Evolutionary conservation across 2,888 invertebrate genomes (phyloP), one percentile per base, ranked within the genome.

Genomic region (Ophonus ardosiacus): DNA sequence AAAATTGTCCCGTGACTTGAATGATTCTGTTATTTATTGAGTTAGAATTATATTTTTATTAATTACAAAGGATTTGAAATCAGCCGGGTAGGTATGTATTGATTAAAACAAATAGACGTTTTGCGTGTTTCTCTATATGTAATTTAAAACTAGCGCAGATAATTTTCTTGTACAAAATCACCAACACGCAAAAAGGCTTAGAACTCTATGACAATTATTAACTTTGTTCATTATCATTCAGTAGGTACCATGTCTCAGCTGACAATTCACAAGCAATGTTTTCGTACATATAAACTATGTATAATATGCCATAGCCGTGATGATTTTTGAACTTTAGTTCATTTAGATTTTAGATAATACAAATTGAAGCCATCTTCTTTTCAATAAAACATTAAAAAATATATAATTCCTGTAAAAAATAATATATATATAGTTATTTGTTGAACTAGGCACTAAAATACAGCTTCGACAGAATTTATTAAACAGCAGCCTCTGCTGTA

Each of bases 191-290:
- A 68, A 38, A 68, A 38, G 65, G 13, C 38, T 31, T 31, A n/a
- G 38, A 68, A 68, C 68, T 38, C 68, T 38, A 68, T 68, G 68
- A 68, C 68, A 68, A 68, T 68, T 68, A 68, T n/a, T 68, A 68
- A 68, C 68, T 68, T 68, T 24, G 24, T 68, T 31, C 38, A 68
- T 68, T 68, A 68, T 68, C 24, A 68, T 68, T 68, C 65, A 65
- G 10, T 68, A 31, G 31, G 31, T 31, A 3, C 1, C 3, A 31
- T 68, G 4, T 68, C 15, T 65, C 15, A 68, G 15, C 31, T 68
- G 38, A 68, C 38, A 38, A 24, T 68, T 68, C 31, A 15, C 8
- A 51, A 51, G 1, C 5, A 4, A 31, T 31, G 5, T 31, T 31
- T 31, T 31, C 31, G 31, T 21, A 3, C 21, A 21, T 3, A n/a